Percentiles rank a stretch among this genome's conserved stretches.
phyloP scores from a whole-genome alignment of 2,797 vertebrate species.

The Peromyscus attwateri region DNA sequence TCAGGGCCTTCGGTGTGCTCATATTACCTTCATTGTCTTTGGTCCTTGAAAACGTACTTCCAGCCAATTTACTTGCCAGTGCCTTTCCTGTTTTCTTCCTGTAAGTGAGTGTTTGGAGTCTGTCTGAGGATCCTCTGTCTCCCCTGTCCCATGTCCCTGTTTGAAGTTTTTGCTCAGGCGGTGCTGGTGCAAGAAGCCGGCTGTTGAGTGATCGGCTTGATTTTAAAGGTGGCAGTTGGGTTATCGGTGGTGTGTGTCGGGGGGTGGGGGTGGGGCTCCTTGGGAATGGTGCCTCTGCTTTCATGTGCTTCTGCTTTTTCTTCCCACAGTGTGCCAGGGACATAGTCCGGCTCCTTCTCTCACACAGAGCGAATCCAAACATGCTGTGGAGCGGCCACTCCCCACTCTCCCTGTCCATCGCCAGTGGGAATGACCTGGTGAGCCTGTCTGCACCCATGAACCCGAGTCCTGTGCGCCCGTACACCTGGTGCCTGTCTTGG shows the following conservation, averaged over 20 bases:
- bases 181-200: not conserved
- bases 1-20: fast-evolving
- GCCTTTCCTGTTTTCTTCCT: not conserved
- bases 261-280: not conserved
- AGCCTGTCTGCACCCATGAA: not conserved
- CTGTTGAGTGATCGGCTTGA: fast-evolving
- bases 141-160: not conserved
- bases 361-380: constrained; percentile 89
- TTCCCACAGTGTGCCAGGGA: constrained; percentile 89
- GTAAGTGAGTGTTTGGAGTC: not conserved
- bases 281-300: fast-evolving
- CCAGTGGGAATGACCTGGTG: constrained; percentile 93
- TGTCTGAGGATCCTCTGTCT: not conserved
- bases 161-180: not conserved
- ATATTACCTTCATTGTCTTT: fast-evolving
- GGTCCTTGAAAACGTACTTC: not conserved
- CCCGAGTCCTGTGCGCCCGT: fast-evolving
- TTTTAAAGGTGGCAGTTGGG: fast-evolving
- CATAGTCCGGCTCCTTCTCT: constrained; percentile 90
- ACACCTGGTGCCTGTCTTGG: not conserved
- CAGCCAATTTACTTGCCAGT: fast-evolving
- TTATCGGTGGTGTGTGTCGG: not conserved
- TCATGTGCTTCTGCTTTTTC: not conserved
- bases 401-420: constrained; percentile 93
- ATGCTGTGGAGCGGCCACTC: constrained; percentile 94